Base-by-base conservation (phyloP, 2,113 vertebrate genomes). In the Chaetodon trifascialis region DNA sequence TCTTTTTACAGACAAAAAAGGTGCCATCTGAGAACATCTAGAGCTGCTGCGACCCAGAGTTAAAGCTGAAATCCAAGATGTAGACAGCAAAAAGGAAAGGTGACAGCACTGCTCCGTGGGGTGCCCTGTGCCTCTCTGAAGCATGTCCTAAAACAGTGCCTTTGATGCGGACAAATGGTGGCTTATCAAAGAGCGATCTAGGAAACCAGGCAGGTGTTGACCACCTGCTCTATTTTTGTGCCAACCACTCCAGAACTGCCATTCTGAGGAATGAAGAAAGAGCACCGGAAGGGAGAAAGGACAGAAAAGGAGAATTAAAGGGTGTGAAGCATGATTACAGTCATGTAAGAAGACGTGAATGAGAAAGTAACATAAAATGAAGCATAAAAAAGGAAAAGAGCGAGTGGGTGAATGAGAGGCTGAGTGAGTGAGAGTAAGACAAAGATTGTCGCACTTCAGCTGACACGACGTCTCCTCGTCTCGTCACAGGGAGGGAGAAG, bases 401-500 rank as follows among this genome's bases (percentile, higher is more conserved):
- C 42, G 47, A 79, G 42, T 44, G 38, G 8, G 38, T 40, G 38
- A 40, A 40, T 40, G 49, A 73, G 40, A 55, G 62, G 42, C 46
- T 75, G 70, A 89, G 40, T 42, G 76, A 84, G 60, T 52, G 38
- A 73, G 68, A 72, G 63, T 44, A 68, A 86, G 73, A 83, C 64
- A 86, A 84, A 77, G 86, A 89, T 68, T 86, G 85, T 74, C 68
- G 77, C 86, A 78, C 80, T 86, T 80, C 64, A 89, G 86, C 86
- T 87, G 85, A 90, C 84, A 88, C 11, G 49, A 89, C 70, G 63
- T 91, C 89, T 92, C 86, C 80, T 88, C 90, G 70, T 94, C 91
- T 89, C 93, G 93, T 94, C 91, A 91, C 85, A 66, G 38, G 74
- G 89, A 90, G 68, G 64, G 80, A 85, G 82, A 85, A 64, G 82